Base-by-base conservation (phyloP, 2,797 vertebrate species). In the Lagocephalus sceleratus region DNA sequence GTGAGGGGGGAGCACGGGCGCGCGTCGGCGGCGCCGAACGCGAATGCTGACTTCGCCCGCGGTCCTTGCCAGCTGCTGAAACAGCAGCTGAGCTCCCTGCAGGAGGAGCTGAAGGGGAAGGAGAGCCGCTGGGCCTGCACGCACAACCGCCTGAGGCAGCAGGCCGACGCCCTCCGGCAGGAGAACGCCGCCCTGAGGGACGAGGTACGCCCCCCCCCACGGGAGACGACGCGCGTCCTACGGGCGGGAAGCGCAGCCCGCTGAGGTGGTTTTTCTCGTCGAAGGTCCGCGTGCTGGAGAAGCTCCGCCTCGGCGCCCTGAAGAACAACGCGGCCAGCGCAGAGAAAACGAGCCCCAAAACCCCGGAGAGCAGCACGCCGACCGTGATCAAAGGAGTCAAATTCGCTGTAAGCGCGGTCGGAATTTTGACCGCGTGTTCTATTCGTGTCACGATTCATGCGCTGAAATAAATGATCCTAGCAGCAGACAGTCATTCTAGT, bases 41-140 rank as follows among this genome's bases (percentile, higher is more conserved):
- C 9, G 16, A 2, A 42, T 10, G 15, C 32, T 43, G 35, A 49
- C 51, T 32, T 2, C 14, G 5, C 32, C 20, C 11, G n/a, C 43
- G 3, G 6, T 46, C 58, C 63, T 17, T 35, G 39, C 26, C 78
- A 98, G 97, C 75, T 61, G 71, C 69, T 98, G 81, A 97, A 93
- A 75, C 93, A 93, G 85, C 94, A 98, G 87, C 76, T 98, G 60
- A 83, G 79, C 79, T 89, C 90, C 19, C 74, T 95, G 79, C 95
- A 94, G 84, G 95, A 98, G 75, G 95, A 98, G 78, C 57, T 95
- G 68, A 94, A 86, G 84, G 89, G 87, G 60, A 93, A 88, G 67
- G 97, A 99, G 76, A 78, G 88, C 61, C 96, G 95, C 76, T 99
- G 95, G 95, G 89, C 87, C 47, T 91, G 88, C 43, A 90, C 92